Evolutionary conservation across 2,797 vertebrate genomes (phyloP), one percentile per base, ranked within the genome.

Genomic region (Danio kyathit): DNA sequence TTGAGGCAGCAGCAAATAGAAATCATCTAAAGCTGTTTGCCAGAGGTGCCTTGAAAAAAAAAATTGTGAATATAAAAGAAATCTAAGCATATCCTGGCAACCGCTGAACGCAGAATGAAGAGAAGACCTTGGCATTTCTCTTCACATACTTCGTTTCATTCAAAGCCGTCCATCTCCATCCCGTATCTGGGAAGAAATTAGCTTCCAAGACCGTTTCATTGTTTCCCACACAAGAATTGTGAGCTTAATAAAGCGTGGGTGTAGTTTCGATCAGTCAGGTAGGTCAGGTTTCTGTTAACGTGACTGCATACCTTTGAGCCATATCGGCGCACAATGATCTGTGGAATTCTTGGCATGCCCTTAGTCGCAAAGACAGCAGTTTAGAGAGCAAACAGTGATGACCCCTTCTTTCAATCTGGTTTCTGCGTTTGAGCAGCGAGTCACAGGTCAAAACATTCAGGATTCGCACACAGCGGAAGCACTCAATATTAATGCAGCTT

Each of bases 221-320:
- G 91, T 96, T 97, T 98, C 96, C 95, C 95, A 97, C 93, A 93
- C 89, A 21, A 52, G 89, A 91, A 90, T 80, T 84, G 88, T 92
- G 83, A 92, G 93, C 93, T 94, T 95, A 93, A 93, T 91, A 90
- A 82, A 69, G 94, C 83, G 94, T 97, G 95, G 95, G 96, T 94
- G 95, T 94, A 96, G 95, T 96, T 97, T 97, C 95, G 94, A 96
- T 96, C 96, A 89, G 86, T 93, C 95, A 96, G 95, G 96, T 97
- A 96, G 95, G 92, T 95, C 94, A 93, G 94, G 95, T 97, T 98
- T 96, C 95, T 96, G 92, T 94, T 93, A 94, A 93, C 90, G 88
- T 87, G 93, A 87, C 92, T 94, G 92, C 95, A 97, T 95, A 95
- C 95, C 94, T 91, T 89, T 87, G 88, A 84, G 88, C 90, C 90